Conservation (phyloP, 2,797 vertebrate genomes). For the Microhierax caerulescens region DNA sequence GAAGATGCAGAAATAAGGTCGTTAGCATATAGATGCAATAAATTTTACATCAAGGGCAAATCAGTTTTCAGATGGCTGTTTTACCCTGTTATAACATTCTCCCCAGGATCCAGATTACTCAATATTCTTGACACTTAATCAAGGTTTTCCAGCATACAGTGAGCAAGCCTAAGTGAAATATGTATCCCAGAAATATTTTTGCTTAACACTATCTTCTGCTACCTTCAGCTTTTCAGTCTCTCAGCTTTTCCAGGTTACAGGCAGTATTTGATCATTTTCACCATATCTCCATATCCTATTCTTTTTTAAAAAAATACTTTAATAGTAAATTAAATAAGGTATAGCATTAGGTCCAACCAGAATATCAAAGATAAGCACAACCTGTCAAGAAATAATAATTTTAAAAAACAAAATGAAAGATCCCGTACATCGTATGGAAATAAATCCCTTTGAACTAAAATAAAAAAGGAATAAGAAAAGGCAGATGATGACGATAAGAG, state of each 20-base stretch:
- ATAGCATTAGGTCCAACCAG: neutral
- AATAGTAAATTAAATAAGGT: neutral
- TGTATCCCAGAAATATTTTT: conserved; percentile 57
- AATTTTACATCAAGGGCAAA: conserved; percentile 55
- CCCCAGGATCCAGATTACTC: conserved; percentile 54
- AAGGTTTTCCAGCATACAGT: conserved; percentile 44
- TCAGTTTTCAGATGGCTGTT: conserved; percentile 33
- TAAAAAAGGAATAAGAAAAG: neutral
- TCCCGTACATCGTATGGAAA: neutral
- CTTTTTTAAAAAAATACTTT: neutral
- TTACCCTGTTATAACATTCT: conserved; percentile 49
- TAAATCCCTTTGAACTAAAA: neutral
- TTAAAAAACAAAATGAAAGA: neutral
- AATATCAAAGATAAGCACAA: conserved; percentile 9
- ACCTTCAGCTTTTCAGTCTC: conserved; percentile 23
- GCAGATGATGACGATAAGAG: neutral
- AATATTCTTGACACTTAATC: conserved; percentile 69
- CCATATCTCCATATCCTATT: neutral
- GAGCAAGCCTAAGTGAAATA: conserved; percentile 48
- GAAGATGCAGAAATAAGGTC: conserved; percentile 17
- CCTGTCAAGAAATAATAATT: neutral
- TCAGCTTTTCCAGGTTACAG: conserved; percentile 12
- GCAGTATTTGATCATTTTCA: conserved; percentile 40
- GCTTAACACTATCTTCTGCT: neutral
- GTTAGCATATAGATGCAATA: conserved; percentile 56